A percentile compares a stretch with the other conserved stretches of the same genome.
phyloP scores from a whole-genome alignment of 2,113 vertebrate species.

The Eublepharis macularius region DNA sequence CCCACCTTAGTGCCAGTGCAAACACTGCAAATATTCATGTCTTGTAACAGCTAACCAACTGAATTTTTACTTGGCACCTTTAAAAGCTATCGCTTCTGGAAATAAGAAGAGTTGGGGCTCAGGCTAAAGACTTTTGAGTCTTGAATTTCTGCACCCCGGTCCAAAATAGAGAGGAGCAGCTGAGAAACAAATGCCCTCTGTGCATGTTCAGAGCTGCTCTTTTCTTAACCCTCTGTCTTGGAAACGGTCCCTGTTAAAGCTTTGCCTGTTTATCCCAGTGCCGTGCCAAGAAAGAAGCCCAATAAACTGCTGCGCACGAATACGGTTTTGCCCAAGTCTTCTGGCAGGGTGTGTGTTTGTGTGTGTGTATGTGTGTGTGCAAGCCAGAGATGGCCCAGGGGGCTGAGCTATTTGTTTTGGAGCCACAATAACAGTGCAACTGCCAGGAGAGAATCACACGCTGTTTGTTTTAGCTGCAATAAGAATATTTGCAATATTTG shows the following conservation, averaged over 20 bases:
- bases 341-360: background rate
- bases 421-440: background rate
- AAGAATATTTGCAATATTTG: constrained; percentile 13
- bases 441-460: background rate
- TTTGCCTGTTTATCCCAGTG: no score
- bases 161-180: background rate
- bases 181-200: background rate
- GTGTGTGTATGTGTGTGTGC: no score
- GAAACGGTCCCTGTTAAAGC: background rate
- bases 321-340: background rate
- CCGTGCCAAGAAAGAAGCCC: background rate
- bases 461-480: background rate
- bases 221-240: background rate
- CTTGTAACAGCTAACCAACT: background rate
- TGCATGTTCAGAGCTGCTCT: background rate
- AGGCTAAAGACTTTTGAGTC: no score
- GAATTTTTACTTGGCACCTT: background rate
- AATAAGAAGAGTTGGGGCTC: background rate
- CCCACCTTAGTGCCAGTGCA: background rate
- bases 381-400: background rate
- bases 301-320: background rate
- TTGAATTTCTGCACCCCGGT: background rate
- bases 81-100: background rate
- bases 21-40: background rate
- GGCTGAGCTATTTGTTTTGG: background rate